Base-by-base conservation (phyloP, 2,113 vertebrate genomes). In the Gobius niger region DNA sequence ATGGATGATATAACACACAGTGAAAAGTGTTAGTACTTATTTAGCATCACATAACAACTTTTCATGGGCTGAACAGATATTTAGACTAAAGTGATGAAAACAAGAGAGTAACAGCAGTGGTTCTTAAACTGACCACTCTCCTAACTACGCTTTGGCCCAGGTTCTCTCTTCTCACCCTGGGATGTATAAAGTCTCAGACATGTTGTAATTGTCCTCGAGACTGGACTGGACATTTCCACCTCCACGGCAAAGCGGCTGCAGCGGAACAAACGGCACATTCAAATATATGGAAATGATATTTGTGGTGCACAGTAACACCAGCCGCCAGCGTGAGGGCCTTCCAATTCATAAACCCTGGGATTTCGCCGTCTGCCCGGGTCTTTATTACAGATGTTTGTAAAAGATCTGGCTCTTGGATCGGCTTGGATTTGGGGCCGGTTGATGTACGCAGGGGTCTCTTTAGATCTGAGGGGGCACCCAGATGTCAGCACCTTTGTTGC, bases 191-290 rank as follows among this genome's bases (percentile, higher is more conserved):
- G 81, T 85, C 77, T 87, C 85, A 91, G 90, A 88, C 89, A 65
- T 91, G 89, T 78, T 89, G 89, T 90, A 89, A 91, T 89, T 90
- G 87, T 89, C 89, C 88, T 88, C 84, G 84, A 88, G 83, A 80
- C 82, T 70, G 82, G 74, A 82, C 76, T 75, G 79, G 83, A 88
- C 90, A 81, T 86, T 88, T 91, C 89, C 89, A 90, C 80, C 87
- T 89, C 80, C 74, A 77, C 81, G 86, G 85, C 85, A 79, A 54
- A 79, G 57, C 84, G 80, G 79, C 78, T 82, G 81, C 76, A 85
- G 88, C 84, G 88, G 89, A 91, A 89, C 86, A 87, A 89, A 88
- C 78, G 82, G 86, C 86, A 88, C 87, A 89, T 87, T 87, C 77
- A 83, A 67, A 68, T 78, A 74, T 78, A 85, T 90, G 88, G 90